Conservation (phyloP, 92 coral and sea anemone species). For the Zoanthus solanderi region DNA sequence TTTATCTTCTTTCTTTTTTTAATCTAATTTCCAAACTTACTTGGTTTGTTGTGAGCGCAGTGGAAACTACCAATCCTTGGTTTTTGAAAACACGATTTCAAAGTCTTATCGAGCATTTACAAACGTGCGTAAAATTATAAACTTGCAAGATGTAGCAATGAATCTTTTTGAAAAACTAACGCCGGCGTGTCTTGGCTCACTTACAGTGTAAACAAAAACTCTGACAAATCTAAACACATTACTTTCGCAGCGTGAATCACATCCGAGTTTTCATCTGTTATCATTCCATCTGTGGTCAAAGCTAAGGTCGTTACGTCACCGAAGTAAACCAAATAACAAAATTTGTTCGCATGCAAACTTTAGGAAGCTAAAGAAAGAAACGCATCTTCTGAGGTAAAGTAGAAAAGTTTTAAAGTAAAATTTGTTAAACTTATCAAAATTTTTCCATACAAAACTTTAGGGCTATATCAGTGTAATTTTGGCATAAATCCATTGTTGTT, state of each 20-base stretch:
- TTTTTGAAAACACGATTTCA: background rate
- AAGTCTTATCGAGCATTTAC: background rate
- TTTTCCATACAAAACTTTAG: no score
- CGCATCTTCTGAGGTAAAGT: no score
- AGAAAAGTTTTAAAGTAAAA: no score
- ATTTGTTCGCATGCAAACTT: background rate
- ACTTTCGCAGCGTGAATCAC: background rate
- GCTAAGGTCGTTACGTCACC: background rate
- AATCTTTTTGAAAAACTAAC: background rate
- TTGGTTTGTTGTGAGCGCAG: background rate
- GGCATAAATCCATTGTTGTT: no score
- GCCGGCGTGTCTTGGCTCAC: background rate
- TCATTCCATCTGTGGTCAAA: background rate
- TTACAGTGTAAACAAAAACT: conserved; percentile 3
- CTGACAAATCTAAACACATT: background rate
- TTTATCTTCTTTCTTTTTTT: background rate
- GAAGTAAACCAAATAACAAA: background rate
- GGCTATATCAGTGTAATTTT: no score
- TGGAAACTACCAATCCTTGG: background rate
- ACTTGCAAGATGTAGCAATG: background rate
- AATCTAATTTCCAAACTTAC: background rate
- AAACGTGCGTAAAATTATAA: background rate
- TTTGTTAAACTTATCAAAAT: no score
- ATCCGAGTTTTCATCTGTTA: background rate
- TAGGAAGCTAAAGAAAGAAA: background rate